These are phyloP conservation scores for Rhea americana DNA, from an alignment of 2,113 vertebrate species.

Conservation along the genomic window DNA sequence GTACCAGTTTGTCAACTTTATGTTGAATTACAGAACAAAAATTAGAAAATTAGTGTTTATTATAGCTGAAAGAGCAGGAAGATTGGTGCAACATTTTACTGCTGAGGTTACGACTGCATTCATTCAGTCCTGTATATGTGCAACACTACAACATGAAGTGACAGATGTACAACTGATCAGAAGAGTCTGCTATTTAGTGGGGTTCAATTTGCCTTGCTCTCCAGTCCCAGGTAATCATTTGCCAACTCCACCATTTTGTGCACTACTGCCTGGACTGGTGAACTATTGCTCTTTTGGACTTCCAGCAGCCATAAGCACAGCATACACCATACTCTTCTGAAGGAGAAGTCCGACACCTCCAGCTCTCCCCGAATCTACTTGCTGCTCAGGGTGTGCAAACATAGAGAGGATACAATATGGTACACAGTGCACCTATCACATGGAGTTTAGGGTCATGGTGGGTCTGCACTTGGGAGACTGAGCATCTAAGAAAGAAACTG, in stretches of 20 bases:
- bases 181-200: not conserved
- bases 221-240: not conserved
- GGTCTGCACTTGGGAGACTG: not conserved
- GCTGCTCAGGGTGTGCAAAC: not conserved
- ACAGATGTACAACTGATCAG: not conserved
- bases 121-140: accelerated
- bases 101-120: not conserved
- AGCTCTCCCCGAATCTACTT: not conserved
- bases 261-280: not conserved
- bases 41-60: not conserved
- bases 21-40: conserved; percentile 9
- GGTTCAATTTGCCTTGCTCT: not conserved
- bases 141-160: not conserved
- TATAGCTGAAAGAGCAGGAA: not conserved
- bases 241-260: not conserved
- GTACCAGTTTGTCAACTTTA: not conserved
- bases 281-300: not conserved
- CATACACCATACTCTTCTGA: accelerated
- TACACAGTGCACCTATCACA: accelerated
- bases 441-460: not conserved
- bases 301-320: not conserved
- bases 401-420: accelerated
- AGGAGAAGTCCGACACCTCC: not conserved
- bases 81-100: not conserved
- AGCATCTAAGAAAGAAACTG: not conserved